These are phyloP conservation scores for Ploceus nigricollis DNA, from an alignment of 2,113 vertebrate genomes.

Conservation along the genomic window DNA sequence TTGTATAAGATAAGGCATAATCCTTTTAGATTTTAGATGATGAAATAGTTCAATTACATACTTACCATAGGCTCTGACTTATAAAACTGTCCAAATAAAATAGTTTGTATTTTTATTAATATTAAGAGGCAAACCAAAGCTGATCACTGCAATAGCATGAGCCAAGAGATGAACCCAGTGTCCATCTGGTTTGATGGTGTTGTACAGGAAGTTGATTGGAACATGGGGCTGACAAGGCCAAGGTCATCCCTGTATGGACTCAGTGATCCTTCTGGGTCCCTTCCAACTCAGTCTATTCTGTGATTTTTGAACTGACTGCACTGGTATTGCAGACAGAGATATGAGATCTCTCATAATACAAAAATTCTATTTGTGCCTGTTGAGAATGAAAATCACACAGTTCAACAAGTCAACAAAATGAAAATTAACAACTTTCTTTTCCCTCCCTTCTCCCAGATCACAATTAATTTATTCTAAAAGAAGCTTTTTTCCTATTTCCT, in stretches of 20 bases:
- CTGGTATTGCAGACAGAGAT: not conserved
- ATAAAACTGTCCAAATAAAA: not conserved
- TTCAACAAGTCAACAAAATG: not conserved
- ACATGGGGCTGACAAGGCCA: not conserved
- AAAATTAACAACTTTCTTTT: not conserved
- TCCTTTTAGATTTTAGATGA: not conserved
- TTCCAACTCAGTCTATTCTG: not conserved
- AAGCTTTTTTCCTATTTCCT: not conserved
- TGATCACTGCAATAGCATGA: accelerated
- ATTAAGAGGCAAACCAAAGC: not conserved
- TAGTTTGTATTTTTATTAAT: not conserved
- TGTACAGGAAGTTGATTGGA: not conserved
- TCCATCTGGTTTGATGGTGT: not conserved
- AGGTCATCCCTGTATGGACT: not conserved
- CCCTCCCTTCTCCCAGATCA: not conserved
- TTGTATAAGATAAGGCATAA: not conserved
- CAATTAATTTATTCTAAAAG: not conserved
- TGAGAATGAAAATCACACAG: not conserved
- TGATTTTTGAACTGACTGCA: not conserved
- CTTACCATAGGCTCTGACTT: not conserved
- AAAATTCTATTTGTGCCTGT: not conserved
- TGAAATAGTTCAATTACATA: not conserved
- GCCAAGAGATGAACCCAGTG: not conserved
- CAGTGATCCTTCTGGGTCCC: not conserved
- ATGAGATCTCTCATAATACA: not conserved